Evolutionary conservation across 2,888 invertebrate genomes (phyloP).

Genomic region (Drosophila prolongata): DNA sequence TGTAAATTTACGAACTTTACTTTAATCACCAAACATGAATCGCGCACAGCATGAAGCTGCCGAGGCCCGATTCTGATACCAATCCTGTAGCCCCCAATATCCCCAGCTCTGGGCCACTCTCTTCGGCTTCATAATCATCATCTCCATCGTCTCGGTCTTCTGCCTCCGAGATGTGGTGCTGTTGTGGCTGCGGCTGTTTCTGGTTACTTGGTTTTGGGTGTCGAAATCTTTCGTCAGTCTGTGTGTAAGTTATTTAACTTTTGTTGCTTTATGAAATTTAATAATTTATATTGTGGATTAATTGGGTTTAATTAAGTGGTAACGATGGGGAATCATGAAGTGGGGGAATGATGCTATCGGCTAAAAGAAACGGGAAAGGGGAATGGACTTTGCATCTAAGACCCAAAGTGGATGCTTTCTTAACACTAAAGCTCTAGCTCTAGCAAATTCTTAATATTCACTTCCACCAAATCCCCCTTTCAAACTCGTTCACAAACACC

Average conservation of each 20-base stretch:
- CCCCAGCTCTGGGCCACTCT: constrained; percentile 21
- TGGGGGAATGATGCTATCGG: not conserved
- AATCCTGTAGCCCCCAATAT: constrained; percentile 32
- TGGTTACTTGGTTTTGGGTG: constrained; percentile 48
- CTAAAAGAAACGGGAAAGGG: not conserved
- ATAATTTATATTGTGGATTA: constrained; percentile 57
- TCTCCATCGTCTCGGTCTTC: constrained; percentile 44
- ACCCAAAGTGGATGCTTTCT: not conserved
- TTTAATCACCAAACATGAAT: constrained; percentile 83
- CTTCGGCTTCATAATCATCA: constrained; percentile 31
- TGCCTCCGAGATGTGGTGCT: constrained; percentile 32
- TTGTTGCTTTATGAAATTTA: constrained; percentile 49
- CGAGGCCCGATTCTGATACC: constrained; percentile 48
- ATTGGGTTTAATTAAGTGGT: constrained; percentile 55
- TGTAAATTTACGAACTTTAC: constrained; percentile 83
- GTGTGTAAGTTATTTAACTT: constrained; percentile 44
- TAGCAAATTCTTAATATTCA: not conserved
- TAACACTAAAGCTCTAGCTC: not conserved
- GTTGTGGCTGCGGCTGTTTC: constrained; percentile 12
- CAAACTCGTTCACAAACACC: constrained; percentile 5
- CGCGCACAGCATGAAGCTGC: constrained; percentile 79
- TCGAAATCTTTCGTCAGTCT: constrained; percentile 46
- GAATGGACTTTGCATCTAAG: not conserved
- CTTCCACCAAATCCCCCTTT: not conserved
- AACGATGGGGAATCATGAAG: constrained; percentile 36